Base-by-base conservation (phyloP, 2,113 vertebrate genomes). In the Mustelus asterias region DNA sequence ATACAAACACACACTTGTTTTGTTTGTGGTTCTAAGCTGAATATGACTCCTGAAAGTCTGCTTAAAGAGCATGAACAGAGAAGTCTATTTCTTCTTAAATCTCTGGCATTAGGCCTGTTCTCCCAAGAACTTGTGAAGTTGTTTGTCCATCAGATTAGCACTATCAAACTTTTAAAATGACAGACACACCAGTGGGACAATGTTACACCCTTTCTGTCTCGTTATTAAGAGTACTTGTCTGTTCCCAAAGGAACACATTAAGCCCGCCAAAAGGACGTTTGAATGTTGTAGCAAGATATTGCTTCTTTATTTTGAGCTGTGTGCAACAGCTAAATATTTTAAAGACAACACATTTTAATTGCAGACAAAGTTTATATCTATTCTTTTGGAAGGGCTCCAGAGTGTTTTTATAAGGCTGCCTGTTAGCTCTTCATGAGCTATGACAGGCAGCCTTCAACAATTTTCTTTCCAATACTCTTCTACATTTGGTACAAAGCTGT, bases 1-100 rank as follows among this genome's bases (percentile, higher is more conserved):
- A 96, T 63, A 96, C 96, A 96, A 96, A 89, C n/a, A 96, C 44
- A 83, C 95, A 63, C 96, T 95, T 48, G 95, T 95, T 97, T 96
- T 96, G 86, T 95, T 96, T 96, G 65, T 93, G 86, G 58, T 83
- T 88, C 85, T 96, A 93, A 95, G 63, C 24, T 96, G 54, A 96
- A 96, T 69, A 67, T 96, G 95, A 96, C 67, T 96, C 96, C 94
- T 93, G 76, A 90, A 96, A 96, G 96, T 67, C 95, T 96, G 93
- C 65, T 70, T 90, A 95, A 29, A 83, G n/a, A 83, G 83, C 96
- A 86, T 65, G 90, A 65, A 83, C 0, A 96, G 94, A 96, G 33
- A 95, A 65, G 37, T 95, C 22, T 29, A 76, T 96, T 67, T 96
- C 95, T 90, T 96, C 54, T 29, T 48, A 94, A 60, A 9, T 54